phyloP scores from a whole-genome alignment of 2,797 vertebrate species.

The Poeciliopsis infans region DNA sequence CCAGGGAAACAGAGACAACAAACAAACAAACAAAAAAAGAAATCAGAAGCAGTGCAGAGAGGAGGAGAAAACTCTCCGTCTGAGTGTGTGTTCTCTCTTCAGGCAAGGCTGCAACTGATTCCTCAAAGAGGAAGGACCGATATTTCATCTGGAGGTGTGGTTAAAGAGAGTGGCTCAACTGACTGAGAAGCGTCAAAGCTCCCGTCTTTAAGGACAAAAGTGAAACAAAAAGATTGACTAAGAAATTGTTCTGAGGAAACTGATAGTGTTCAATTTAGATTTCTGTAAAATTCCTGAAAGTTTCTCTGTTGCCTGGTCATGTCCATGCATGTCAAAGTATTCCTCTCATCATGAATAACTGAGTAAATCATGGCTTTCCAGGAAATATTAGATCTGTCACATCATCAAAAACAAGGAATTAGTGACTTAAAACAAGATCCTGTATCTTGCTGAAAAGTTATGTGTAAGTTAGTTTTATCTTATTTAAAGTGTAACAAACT shows the following conservation, averaged over 20 bases:
- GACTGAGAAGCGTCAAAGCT: neutral
- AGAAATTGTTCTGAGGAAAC: neutral
- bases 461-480: no score
- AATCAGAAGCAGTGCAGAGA: neutral
- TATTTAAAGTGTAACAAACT: no score
- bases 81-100: neutral
- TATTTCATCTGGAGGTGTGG: constrained; percentile 65
- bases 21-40: neutral
- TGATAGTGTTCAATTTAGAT: neutral
- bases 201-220: neutral
- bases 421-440: no score
- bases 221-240: neutral
- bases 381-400: neutral
- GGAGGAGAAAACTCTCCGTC: constrained; percentile 11
- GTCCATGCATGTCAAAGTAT: neutral
- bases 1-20: constrained; percentile 3
- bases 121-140: constrained; percentile 35
- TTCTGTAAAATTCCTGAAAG: neutral
- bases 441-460: no score
- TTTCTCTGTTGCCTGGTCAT: neutral
- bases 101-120: constrained; percentile 13
- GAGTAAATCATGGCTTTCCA: neutral
- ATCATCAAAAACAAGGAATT: neutral
- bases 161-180: constrained; percentile 22
- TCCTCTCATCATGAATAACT: neutral